Conservation (phyloP, 2,113 vertebrate species). For the Porphyrio hochstetteri region DNA sequence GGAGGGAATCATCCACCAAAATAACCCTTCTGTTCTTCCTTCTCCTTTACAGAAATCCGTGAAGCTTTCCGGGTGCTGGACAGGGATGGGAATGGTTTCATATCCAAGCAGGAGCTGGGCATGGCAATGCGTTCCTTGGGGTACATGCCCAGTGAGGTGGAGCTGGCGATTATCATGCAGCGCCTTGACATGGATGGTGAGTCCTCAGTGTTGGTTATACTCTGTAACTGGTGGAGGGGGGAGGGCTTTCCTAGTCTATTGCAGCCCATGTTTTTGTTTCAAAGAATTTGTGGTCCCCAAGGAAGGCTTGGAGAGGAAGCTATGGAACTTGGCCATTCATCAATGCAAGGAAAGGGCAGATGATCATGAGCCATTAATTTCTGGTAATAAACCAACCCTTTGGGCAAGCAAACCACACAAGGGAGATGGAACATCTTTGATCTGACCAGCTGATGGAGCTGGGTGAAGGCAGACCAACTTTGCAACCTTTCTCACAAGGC, state of each 20-base stretch:
- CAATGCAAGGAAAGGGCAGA: background rate
- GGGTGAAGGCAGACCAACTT: background rate
- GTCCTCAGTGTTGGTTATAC: background rate
- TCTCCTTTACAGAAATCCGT: conserved; percentile 87
- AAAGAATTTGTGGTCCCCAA: fast-evolving
- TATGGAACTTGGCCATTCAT: background rate
- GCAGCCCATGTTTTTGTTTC: background rate
- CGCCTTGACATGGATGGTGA: conserved; percentile 98
- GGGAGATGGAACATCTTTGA: background rate
- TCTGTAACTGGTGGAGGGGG: background rate
- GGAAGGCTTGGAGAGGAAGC: background rate
- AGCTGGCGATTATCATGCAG: conserved; percentile 99
- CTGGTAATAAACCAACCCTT: background rate
- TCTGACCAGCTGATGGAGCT: background rate
- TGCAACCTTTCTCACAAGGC: background rate
- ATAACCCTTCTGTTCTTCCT: conserved; percentile 12
- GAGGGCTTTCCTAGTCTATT: background rate
- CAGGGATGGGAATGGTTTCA: conserved; percentile 97
- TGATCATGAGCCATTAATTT: fast-evolving
- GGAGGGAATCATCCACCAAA: fast-evolving
- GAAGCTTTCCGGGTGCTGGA: conserved; percentile 97
- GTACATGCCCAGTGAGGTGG: conserved; percentile 99
- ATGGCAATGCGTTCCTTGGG: conserved; percentile 99
- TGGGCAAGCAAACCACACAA: fast-evolving
- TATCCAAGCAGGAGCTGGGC: conserved; percentile 98